phyloP scores from a whole-genome alignment of 2,113 vertebrate genomes.

The Pseudorhombus dupliciocellatus region DNA sequence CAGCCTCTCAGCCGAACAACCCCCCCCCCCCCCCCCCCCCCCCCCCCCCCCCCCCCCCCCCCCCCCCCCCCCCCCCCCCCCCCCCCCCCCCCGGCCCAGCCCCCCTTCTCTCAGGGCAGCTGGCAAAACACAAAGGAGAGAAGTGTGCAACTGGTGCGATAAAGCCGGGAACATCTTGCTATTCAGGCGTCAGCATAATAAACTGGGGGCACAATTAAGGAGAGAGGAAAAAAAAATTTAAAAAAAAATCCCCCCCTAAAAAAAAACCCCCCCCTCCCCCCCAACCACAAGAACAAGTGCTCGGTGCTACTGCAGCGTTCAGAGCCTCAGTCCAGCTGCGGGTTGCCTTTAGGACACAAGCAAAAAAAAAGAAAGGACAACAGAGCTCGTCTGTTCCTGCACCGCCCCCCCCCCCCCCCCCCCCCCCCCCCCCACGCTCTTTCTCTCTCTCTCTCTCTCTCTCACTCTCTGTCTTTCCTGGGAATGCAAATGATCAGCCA shows the following conservation, averaged over 20 bases:
- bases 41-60: too few relatives aligned
- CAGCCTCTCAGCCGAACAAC: not conserved
- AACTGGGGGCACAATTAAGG: constrained; percentile 71
- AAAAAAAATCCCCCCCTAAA: constrained; percentile 7
- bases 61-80: constrained; percentile 24
- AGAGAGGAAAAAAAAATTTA: constrained; percentile 3
- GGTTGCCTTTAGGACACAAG: constrained; percentile 60
- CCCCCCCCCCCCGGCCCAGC: constrained; percentile 11
- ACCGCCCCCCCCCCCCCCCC: too few relatives aligned
- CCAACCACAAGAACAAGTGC: constrained; percentile 55
- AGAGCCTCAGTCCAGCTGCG: constrained; percentile 63
- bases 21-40: not conserved
- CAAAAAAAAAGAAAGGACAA: constrained; percentile 45
- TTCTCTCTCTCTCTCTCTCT: constrained; percentile 7
- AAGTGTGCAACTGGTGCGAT: constrained; percentile 83
- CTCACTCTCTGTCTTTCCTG: not conserved
- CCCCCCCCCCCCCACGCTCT: too few relatives aligned
- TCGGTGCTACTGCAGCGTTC: constrained; percentile 48
- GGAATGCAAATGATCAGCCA: constrained; percentile 73
- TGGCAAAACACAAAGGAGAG: constrained; percentile 82
- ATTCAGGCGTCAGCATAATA: constrained; percentile 76
- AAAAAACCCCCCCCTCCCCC: constrained; percentile 15
- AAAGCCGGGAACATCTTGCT: constrained; percentile 80
- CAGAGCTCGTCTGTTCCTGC: constrained; percentile 51
- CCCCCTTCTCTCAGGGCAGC: constrained; percentile 72